Base-by-base conservation (phyloP, 1,140 invertebrate genomes). In the Chelonus insularis region DNA sequence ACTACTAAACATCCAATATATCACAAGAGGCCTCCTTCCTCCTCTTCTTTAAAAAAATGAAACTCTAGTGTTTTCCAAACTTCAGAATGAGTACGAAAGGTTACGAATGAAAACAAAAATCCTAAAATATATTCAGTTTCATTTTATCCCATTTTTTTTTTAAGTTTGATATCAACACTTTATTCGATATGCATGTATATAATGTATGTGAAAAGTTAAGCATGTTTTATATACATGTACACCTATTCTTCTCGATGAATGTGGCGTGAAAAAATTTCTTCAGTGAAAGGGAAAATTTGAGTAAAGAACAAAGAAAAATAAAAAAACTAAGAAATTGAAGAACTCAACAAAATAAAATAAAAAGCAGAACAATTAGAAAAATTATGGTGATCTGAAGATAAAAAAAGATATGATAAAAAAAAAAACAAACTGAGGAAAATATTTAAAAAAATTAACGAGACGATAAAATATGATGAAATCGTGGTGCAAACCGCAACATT, bases 401-500 rank as follows among this genome's bases (percentile, higher is more conserved):
- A 57, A 61, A 72, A 57, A 68, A 69, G 63, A 72, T 56, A 73
- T 69, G 67, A n/a, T n/a, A n/a, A n/a, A n/a, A n/a, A n/a, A n/a
- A n/a, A n/a, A n/a, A n/a, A n/a, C n/a, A n/a, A n/a, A n/a, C n/a
- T n/a, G n/a, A n/a, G n/a, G n/a, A n/a, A n/a, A n/a, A n/a, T n/a
- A n/a, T n/a, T n/a, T n/a, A n/a, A n/a, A n/a, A n/a, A n/a, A n/a
- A n/a, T n/a, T n/a, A n/a, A n/a, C n/a, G n/a, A n/a, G n/a, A n/a
- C n/a, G n/a, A n/a, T n/a, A n/a, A n/a, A n/a, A n/a, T n/a, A n/a
- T n/a, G n/a, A n/a, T n/a, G n/a, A 68, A 67, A 75, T 70, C 66
- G 69, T 74, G 72, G 69, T 76, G 71, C 73, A 76, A 78, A 76
- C 72, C 75, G 71, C 70, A 76, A 79, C 73, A 76, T 75, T 78